Evolutionary conservation across 2,797 vertebrate species (phyloP).

Genomic region (Ataeniobius toweri): DNA sequence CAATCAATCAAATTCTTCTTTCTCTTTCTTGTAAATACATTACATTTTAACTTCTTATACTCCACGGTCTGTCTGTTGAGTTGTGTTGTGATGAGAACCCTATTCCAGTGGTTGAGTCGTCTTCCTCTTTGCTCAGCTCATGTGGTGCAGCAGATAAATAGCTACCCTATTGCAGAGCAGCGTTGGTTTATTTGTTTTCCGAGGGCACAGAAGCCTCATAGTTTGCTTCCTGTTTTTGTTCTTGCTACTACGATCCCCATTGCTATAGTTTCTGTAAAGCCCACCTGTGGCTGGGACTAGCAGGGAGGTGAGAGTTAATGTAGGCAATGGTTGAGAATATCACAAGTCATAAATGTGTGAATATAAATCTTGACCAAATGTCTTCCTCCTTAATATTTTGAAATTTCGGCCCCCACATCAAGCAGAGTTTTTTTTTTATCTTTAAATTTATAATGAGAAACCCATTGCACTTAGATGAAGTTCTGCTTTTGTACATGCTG

Average conservation of each 20-base stretch:
- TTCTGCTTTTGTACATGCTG: conserved; percentile 3
- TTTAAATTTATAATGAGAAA: not conserved
- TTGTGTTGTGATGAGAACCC: conserved; percentile 2
- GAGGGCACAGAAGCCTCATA: conserved; percentile 32
- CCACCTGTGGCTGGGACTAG: conserved; percentile 5
- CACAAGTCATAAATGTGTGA: not conserved
- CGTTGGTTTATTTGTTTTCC: conserved; percentile 27
- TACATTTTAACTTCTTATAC: not conserved
- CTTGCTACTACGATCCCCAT: conserved; percentile 16
- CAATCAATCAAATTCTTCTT: not conserved
- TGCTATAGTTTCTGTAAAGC: conserved; percentile 31
- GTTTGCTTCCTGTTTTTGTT: conserved; percentile 72
- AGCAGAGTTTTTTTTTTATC: not conserved
- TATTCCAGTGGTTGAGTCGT: conserved; percentile 33
- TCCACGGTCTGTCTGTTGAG: not conserved
- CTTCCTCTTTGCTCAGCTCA: conserved; percentile 57
- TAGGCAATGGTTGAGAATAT: not conserved
- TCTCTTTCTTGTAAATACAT: too few relatives aligned
- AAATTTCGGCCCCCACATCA: not conserved
- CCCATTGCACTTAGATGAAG: not conserved
- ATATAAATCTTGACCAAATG: not conserved
- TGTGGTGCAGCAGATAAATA: conserved; percentile 35
- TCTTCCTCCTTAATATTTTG: not conserved
- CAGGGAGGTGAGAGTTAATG: conserved; percentile 6
- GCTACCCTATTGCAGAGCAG: conserved; percentile 20